Conservation (phyloP, 2,888 invertebrate species). For the Osedax frankpressi region DNA sequence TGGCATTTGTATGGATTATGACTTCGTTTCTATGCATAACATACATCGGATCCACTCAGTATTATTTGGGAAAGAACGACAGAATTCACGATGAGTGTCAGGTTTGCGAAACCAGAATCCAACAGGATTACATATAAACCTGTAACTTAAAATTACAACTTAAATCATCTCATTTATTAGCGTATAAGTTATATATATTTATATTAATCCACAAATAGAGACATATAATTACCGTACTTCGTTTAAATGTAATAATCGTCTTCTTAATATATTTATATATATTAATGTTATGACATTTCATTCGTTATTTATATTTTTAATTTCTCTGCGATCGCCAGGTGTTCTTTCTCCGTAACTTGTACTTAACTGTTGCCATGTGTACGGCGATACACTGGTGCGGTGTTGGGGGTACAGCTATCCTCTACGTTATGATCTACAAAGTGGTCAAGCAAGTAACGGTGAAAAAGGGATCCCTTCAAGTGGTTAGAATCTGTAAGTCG, state of each 20-base stretch:
- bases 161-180: too few relatives aligned
- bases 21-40: conserved; percentile 4
- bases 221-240: too few relatives aligned
- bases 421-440: conserved; percentile 16
- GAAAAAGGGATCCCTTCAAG: background rate
- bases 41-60: conserved; percentile 16
- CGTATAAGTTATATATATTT: too few relatives aligned
- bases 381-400: conserved; percentile 12
- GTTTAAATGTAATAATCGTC: too few relatives aligned
- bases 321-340: conserved; percentile 1
- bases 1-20: conserved; percentile 16
- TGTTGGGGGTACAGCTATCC: conserved; percentile 11
- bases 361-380: conserved; percentile 6
- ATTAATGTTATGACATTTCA: too few relatives aligned
- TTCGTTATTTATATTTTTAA: too few relatives aligned
- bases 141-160: too few relatives aligned
- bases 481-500: background rate
- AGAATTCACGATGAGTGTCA: background rate
- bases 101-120: too few relatives aligned
- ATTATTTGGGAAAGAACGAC: background rate
- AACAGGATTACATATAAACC: too few relatives aligned
- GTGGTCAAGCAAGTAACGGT: background rate
- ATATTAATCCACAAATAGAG: too few relatives aligned
- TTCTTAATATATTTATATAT: too few relatives aligned
- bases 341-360: conserved; percentile 5